Evolutionary conservation across 1,140 invertebrate species (phyloP), one percentile per base, ranked within the genome.

Genomic region (Aphaenogaster rudis): DNA sequence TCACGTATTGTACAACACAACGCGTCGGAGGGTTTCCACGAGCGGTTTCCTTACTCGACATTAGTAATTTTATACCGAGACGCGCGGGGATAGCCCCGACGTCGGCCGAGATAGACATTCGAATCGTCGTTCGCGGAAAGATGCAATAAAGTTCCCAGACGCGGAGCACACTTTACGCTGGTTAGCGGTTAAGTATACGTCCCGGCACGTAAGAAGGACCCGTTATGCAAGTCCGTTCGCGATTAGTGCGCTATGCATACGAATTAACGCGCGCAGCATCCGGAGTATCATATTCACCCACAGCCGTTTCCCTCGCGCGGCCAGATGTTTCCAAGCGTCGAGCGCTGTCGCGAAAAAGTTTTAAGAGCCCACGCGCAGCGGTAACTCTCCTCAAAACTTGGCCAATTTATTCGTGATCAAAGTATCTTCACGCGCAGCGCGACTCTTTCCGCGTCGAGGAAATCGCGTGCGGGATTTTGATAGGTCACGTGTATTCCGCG

Each of bases 31-130:
- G 64, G 36, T 85, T 88, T 88, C 57, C 82, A 88, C 63, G 66
- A 45, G 72, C 81, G 86, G 74, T 88, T 88, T 88, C 87, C 72
- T 88, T 88, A 78, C 82, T 86, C 82, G 74, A 72, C 74, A 78
- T 88, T 77, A 86, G 86, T 86, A 88, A 88, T 88, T 88, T 88
- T 77, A 61, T 36, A 78, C 63, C 72, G 52, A 28, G 39, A 21
- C 13, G 63, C 67, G 42, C 80, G 80, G 81, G 61, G 61, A 76
- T 87, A 72, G 42, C 61, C 63, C 63, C 63, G 52, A 28, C 45
- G 82, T 59, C 57, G 33, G 45, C 13, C 80, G 86, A 67, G 86
- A 85, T 87, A 85, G 80, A 87, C 69, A 57, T 74, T 84, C 59
- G 81, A 87, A 87, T 76, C 54, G 86, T 87, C 76, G 61, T 59